A percentile compares a stretch with the other conserved stretches of the same genome.
Evolutionary conservation across 64 coral and sea anemone species (phyloP).

Genomic region (Cladopsammia gracilis): DNA sequence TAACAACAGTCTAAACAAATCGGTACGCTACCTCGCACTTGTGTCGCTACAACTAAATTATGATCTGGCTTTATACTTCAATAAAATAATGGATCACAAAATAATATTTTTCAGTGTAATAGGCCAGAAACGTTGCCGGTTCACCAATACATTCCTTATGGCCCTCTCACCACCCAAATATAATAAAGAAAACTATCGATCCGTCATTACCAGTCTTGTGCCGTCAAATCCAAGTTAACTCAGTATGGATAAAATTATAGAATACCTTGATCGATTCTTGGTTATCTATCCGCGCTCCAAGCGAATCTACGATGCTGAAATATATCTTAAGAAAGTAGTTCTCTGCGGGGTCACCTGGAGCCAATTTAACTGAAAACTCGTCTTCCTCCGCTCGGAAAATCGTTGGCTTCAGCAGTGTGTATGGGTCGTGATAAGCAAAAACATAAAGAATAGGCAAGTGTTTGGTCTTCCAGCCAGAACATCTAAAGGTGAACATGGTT

Average conservation of each 20-base stretch:
- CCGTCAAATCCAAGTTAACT: too few species aligned
- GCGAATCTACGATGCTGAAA: slow-evolving; percentile 53
- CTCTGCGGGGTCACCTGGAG: slow-evolving; percentile 63
- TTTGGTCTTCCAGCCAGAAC: slow-evolving; percentile 70
- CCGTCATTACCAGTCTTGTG: too few species aligned
- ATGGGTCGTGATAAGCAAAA: slow-evolving; percentile 59
- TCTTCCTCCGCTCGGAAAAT: slow-evolving; percentile 41
- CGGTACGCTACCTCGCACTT: too few species aligned
- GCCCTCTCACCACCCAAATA: too few species aligned
- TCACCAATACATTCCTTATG: too few species aligned
- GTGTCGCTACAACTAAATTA: too few species aligned
- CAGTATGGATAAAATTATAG: not conserved
- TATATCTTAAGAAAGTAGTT: slow-evolving; percentile 40
- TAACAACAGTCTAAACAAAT: too few species aligned
- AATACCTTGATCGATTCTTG: slow-evolving; percentile 44
- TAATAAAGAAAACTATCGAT: too few species aligned
- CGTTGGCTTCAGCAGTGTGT: slow-evolving; percentile 31
- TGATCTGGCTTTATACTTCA: too few species aligned
- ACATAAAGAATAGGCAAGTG: slow-evolving; percentile 65
- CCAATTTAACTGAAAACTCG: slow-evolving; percentile 32
- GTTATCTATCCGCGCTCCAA: slow-evolving; percentile 35
- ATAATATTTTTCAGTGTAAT: too few species aligned
- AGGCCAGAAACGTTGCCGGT: too few species aligned
- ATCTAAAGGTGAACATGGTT: slow-evolving; percentile 72
- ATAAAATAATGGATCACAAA: too few species aligned